Base-by-base conservation (phyloP, 2,113 vertebrate genomes). In the Lontra canadensis region DNA sequence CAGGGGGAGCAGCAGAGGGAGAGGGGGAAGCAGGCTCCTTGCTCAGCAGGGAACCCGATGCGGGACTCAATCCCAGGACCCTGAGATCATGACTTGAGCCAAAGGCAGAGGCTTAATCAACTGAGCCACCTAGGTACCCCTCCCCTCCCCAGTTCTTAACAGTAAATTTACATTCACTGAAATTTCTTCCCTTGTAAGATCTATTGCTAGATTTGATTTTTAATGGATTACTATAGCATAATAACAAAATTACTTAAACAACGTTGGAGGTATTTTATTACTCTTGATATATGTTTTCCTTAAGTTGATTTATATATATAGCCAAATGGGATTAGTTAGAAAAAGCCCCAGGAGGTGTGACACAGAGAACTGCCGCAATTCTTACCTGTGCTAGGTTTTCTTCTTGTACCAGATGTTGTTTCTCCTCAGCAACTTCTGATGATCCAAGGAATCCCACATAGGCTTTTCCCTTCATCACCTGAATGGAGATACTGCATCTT, bases 161-260 rank as follows among this genome's bases (percentile, higher is more conserved):
- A 49, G 1, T 61, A 78, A 76, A 78, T 52, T 69, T 92, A 61
- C 3, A 79, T 84, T 89, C 44, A 86, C 20, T 82, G 39, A 85
- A 87, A 49, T 90, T 76, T n/a, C 26, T 47, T 57, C 13, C 49
- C 20, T 59, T 89, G 1, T 96, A 82, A 52, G 14, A 69, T 74
- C 21, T 20, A 31, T 49, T 76, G 18, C 2, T 84, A n/a, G 23
- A 69, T 80, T 76, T 91, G 5, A 73, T 44, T 71, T 91, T 81
- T 52, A 76, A 85, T 80, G 55, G 34, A 93, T 78, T 36, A 29
- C 10, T 1, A 18, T 55, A 17, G 6, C 6, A 71, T 67, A 84
- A 36, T 65, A 34, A 34, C 12, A 61, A 67, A 34, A 55, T 63
- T 90, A 55, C 76, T 85, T 93, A 59, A 84, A 85, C 14, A 78